Percentiles rank a stretch among this genome's conserved stretches.
Conservation (phyloP, 2,113 vertebrate genomes). For the Lamprologus speciosus region DNA sequence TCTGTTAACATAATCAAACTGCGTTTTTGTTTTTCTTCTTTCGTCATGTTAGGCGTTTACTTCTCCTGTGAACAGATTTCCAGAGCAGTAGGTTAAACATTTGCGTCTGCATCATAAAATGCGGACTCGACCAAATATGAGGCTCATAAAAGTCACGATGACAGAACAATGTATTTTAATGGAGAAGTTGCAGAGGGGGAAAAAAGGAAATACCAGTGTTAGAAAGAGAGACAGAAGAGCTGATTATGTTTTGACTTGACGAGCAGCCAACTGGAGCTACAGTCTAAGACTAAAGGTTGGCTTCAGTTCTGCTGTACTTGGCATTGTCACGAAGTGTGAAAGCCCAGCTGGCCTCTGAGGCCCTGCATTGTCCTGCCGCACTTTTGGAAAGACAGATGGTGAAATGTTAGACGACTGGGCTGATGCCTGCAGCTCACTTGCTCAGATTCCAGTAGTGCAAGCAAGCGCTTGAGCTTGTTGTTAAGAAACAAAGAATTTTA, state of each 20-base stretch:
- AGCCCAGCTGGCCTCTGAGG: background rate
- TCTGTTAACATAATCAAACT: background rate
- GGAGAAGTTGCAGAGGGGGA: background rate
- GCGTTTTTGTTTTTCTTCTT: rapidly evolving
- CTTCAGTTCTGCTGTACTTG: constrained; percentile 4
- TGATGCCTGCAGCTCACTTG: background rate
- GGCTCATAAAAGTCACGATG: background rate
- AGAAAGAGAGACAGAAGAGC: background rate
- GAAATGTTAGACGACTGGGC: background rate
- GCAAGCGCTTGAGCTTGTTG: background rate
- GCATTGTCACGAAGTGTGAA: background rate
- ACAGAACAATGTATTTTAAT: background rate
- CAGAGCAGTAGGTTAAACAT: background rate
- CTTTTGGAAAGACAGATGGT: background rate
- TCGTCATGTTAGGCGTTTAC: background rate
- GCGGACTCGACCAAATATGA: rapidly evolving
- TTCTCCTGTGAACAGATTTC: background rate
- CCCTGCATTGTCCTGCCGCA: background rate
- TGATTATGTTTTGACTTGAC: background rate
- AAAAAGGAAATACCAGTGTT: background rate
- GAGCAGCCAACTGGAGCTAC: background rate
- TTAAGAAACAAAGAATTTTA: background rate
- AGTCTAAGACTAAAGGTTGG: background rate
- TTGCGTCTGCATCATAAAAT: background rate
- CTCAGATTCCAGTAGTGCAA: background rate